phyloP scores from a whole-genome alignment of 2,888 invertebrate species.

The Pycnomerus fuliginosus region DNA sequence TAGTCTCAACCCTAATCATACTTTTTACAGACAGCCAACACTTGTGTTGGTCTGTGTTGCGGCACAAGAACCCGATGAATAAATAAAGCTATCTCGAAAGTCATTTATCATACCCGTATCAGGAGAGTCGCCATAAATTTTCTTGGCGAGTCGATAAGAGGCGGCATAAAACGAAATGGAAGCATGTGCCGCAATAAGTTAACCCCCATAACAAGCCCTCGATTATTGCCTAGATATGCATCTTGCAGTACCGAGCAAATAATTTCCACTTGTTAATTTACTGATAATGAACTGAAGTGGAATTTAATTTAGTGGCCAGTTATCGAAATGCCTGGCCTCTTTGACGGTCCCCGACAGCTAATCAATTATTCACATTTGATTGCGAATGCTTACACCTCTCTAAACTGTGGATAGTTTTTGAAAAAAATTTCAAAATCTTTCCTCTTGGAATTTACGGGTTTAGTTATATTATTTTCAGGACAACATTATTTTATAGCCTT shows the following conservation, averaged over 20 bases:
- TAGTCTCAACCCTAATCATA: slow-evolving; percentile 38
- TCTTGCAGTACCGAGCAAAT: slow-evolving; percentile 24
- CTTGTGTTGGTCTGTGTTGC: slow-evolving; percentile 34
- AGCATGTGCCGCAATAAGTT: slow-evolving; percentile 47
- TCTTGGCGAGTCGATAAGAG: slow-evolving; percentile 48
- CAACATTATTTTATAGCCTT: slow-evolving; percentile 16
- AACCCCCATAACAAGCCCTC: slow-evolving; percentile 41
- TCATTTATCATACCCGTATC: slow-evolving; percentile 62
- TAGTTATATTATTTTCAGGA: slow-evolving; percentile 11
- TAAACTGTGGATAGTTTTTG: too few relatives aligned
- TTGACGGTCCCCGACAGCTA: too few relatives aligned
- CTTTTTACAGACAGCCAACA: slow-evolving; percentile 34
- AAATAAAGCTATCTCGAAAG: slow-evolving; percentile 63
- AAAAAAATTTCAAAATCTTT: too few relatives aligned
- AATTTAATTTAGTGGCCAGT: too few relatives aligned
- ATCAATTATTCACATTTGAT: too few relatives aligned
- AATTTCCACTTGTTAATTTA: slow-evolving; percentile 26
- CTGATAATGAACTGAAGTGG: slow-evolving; percentile 24
- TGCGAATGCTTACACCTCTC: too few relatives aligned
- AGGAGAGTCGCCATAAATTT: slow-evolving; percentile 57
- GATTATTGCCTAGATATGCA: slow-evolving; percentile 26
- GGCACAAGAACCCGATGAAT: slow-evolving; percentile 57
- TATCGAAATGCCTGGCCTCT: too few relatives aligned
- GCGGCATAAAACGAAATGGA: slow-evolving; percentile 44
- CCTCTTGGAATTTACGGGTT: too few relatives aligned